Evolutionary conservation across 2,113 vertebrate species (phyloP).

Genomic region (Psephotus haematonotus): DNA sequence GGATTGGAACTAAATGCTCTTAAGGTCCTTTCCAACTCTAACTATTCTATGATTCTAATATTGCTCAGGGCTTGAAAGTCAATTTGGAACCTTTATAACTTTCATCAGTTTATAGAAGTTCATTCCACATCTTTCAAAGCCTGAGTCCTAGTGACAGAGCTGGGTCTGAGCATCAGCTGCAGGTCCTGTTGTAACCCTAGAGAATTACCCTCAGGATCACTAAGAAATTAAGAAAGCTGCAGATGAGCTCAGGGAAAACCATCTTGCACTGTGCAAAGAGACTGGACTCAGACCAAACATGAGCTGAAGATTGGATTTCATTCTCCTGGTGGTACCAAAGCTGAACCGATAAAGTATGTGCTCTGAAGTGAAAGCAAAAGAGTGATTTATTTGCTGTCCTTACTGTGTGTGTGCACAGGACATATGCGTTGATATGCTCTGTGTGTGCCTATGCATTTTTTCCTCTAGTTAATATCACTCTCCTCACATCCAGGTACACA

Average conservation of each 20-base stretch:
- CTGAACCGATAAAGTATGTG: not conserved
- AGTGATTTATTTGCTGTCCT: not conserved
- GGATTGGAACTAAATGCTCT: too few relatives aligned
- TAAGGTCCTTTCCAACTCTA: not conserved
- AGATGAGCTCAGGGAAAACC: not conserved
- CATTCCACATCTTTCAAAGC: not conserved
- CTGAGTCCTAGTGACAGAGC: not conserved
- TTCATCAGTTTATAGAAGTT: not conserved
- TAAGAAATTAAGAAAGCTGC: not conserved
- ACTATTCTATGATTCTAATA: not conserved
- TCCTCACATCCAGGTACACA: not conserved
- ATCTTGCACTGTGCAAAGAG: not conserved
- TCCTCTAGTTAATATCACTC: not conserved
- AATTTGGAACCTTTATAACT: rapidly evolving
- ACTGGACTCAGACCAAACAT: not conserved
- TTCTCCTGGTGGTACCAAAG: not conserved
- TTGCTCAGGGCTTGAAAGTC: not conserved
- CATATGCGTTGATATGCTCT: too few relatives aligned
- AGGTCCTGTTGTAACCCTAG: not conserved
- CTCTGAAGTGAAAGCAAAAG: not conserved
- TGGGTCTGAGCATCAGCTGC: not conserved
- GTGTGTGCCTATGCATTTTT: not conserved
- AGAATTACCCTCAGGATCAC: not conserved
- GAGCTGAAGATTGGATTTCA: not conserved
- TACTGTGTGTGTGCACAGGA: not conserved